Conservation (phyloP, 2,113 vertebrate species). For the Hydropotes inermis region DNA sequence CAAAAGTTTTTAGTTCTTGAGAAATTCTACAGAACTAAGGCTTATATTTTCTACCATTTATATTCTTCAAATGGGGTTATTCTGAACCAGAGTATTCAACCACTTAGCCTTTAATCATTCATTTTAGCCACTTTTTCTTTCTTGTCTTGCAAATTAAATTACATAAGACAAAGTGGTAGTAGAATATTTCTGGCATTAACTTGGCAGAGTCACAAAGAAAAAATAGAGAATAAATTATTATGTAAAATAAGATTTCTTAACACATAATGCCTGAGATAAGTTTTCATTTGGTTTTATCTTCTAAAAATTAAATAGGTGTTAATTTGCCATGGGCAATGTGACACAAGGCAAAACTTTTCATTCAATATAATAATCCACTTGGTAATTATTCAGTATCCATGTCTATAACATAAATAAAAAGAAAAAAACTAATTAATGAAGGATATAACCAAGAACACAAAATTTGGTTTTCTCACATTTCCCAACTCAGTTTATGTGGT, state of each 20-base stretch:
- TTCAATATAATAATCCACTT: background rate
- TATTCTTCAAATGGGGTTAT: background rate
- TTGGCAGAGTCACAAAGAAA: background rate
- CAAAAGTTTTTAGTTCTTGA: background rate
- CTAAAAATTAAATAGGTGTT: conserved; percentile 33
- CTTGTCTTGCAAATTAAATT: background rate
- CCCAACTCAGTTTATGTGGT: background rate
- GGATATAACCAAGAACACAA: background rate
- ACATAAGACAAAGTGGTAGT: background rate
- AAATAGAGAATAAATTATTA: background rate
- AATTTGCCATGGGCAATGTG: background rate
- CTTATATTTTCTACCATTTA: background rate
- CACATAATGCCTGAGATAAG: background rate
- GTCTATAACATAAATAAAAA: background rate
- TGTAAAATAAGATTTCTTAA: conserved; percentile 38
- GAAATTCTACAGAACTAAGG: background rate
- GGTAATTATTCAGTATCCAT: background rate
- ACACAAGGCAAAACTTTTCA: background rate
- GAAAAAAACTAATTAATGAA: background rate
- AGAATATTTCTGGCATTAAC: background rate
- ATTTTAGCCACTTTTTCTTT: background rate
- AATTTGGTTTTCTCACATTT: background rate
- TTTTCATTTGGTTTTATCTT: conserved; percentile 51
- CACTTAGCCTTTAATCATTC: background rate
- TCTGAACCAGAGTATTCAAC: background rate